Base-by-base conservation (phyloP, 2,797 vertebrate genomes). In the Cossypha heuglini region DNA sequence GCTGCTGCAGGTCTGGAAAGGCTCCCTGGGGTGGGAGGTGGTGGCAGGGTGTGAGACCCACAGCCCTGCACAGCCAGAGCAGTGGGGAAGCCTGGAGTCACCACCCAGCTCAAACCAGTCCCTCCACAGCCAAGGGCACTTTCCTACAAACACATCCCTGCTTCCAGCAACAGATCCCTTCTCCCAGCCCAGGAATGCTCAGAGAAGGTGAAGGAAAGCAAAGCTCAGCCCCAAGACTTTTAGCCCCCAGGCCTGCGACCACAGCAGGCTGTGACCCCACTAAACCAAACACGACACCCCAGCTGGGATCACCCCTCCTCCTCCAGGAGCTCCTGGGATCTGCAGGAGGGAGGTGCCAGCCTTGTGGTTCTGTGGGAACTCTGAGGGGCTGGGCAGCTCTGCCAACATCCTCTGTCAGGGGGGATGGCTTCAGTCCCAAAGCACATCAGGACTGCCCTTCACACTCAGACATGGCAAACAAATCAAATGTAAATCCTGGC, bases 81-180 rank as follows among this genome's bases (percentile, higher is more conserved):
- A 31, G 11, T 1, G 20, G 38, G 40, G n/a, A 17, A 57, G 78
- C 25, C 14, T 4, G 2, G 13, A 46, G 43, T 7, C 46, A 77
- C 8, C 42, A 4, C 51, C 29, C 58, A 48, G 38, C 46, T 35
- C 43, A 31, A 15, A 13, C 5, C 2, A 38, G 11, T 19, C 16
- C 38, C 2, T 37, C 40, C 81, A 0, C 5, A 25, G 6, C 42
- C 31, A 17, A 12, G 1, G 11, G 6, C 40, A 33, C 22, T 0
- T 38, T 21, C 67, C 51, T 33, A 21, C 1, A 28, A 78, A 84
- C 54, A 80, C 37, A 13, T 0, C 5, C 61, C 52, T 48, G 31
- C 13, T 68, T 19, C 86, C 86, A 40, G 35, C n/a, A 71, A 13
- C 54, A 31, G 17, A 22, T 4, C 40, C 22, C 54, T n/a, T 31